Evolutionary conservation across 1,140 invertebrate species (phyloP), one percentile per base, ranked within the genome.

Genomic region (Heliothis virescens): DNA sequence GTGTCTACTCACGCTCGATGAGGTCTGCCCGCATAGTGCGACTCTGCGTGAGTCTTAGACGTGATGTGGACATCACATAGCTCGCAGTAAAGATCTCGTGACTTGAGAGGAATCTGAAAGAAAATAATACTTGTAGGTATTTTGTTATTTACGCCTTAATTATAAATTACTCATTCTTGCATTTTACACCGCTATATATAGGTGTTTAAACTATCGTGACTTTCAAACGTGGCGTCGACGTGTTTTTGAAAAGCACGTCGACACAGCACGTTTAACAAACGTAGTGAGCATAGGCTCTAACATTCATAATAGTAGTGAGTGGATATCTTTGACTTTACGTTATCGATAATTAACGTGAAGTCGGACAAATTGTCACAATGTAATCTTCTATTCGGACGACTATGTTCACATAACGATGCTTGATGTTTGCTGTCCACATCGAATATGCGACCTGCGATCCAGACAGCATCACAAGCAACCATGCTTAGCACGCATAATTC

Each of bases 31-130:
- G 84, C 65, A 60, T 94, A 94, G 71, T 94, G 92, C 0, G 91
- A 89, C 0, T 91, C 86, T 1, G 89, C 90, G 34, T 93, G 91
- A 52, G 63, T 62, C 69, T 86, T 90, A 13, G 92, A 94, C 9
- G 92, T 94, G 18, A 94, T 92, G 47, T 92, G 88, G 3, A 94
- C 89, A 72, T 94, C 91, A 62, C 92, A 94, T 16, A 94, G 60
- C 74, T 94, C 92, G 48, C 92, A 94, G 73, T 94, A 94, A 80
- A 91, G 69, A 0, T 90, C 89, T 57, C 92, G 90, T 1, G 91
- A 72, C 57, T 88, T 92, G n/a, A 92, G 52, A 9, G 91, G 89
- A 11, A 81, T 60, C 90, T 93, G 73, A 81, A 89, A 92, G 55
- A 9, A 41, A 41, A 7, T 34, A 34, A 34, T 41, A 41, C 9